phyloP scores from a whole-genome alignment of 2,888 invertebrate genomes.

The Andrena flavipes region DNA sequence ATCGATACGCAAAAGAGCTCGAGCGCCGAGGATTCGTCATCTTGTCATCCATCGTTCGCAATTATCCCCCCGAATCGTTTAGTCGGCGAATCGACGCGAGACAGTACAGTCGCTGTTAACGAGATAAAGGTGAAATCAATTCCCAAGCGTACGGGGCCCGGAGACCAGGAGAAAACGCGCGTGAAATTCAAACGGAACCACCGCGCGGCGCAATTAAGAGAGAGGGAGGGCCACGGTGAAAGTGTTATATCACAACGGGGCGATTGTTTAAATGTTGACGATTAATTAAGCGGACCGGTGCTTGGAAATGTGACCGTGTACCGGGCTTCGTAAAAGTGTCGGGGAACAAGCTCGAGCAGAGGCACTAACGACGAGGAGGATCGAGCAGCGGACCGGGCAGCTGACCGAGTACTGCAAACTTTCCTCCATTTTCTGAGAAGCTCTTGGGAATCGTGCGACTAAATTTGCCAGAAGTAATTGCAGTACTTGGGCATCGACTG shows the following conservation, averaged over 20 bases:
- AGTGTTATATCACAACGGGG: slow-evolving; percentile 56
- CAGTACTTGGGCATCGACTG: neutral
- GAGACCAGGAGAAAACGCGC: slow-evolving; percentile 61
- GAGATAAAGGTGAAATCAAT: slow-evolving; percentile 67
- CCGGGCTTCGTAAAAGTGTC: slow-evolving; percentile 2
- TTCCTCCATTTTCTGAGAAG: neutral
- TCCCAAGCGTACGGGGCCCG: slow-evolving; percentile 1
- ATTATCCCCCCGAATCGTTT: slow-evolving; percentile 15
- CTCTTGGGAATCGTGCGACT: neutral
- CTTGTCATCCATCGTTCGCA: slow-evolving; percentile 19
- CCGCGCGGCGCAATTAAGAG: slow-evolving; percentile 51
- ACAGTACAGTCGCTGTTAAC: slow-evolving; percentile 38
- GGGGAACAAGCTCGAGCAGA: neutral
- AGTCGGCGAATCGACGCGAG: slow-evolving; percentile 31
- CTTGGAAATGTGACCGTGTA: slow-evolving; percentile 19
- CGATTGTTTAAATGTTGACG: slow-evolving; percentile 60
- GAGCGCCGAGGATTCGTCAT: slow-evolving; percentile 37
- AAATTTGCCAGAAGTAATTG: neutral
- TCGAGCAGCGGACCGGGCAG: slow-evolving; percentile 10
- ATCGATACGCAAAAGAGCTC: slow-evolving; percentile 11
- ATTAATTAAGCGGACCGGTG: slow-evolving; percentile 46
- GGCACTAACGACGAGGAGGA: slow-evolving; percentile 7
- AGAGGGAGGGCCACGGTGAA: slow-evolving; percentile 46
- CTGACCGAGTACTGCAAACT: slow-evolving; percentile 17
- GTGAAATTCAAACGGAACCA: slow-evolving; percentile 60